Conservation (phyloP, 2,797 vertebrate species). For the Mionectes olivaceus region DNA sequence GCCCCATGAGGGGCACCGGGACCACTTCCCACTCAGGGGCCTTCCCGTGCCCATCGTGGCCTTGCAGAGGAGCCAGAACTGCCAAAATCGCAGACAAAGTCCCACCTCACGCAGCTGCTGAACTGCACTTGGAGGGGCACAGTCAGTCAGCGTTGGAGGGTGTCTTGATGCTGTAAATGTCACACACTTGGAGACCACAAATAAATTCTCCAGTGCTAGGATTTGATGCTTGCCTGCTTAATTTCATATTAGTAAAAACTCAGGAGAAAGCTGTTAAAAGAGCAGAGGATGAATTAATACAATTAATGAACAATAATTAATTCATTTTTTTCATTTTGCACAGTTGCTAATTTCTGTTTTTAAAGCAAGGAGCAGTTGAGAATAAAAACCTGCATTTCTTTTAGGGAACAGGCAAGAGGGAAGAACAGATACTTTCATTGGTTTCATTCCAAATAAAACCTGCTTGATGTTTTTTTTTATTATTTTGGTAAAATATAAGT, state of each 20-base stretch:
- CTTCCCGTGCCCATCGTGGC: no score
- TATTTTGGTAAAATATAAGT: background rate
- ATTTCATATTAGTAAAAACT: background rate
- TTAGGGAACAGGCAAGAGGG: background rate
- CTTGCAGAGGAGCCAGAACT: background rate
- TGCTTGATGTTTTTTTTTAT: accelerated
- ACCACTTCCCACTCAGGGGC: no score
- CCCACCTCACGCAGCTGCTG: accelerated
- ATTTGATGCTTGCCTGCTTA: background rate
- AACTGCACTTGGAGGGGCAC: background rate
- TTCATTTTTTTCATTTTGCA: accelerated
- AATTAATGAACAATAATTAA: background rate
- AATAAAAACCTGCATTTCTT: background rate
- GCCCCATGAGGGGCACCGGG: no score
- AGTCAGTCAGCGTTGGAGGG: accelerated
- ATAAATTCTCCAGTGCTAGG: background rate
- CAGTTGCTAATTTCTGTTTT: background rate
- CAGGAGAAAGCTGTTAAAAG: background rate
- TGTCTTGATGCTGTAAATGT: background rate
- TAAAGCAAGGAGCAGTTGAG: background rate
- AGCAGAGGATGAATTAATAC: background rate
- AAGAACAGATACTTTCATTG: accelerated
- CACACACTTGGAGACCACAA: background rate
- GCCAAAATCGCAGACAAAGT: no score
- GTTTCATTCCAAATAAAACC: background rate